Conservation (phyloP, 1,140 invertebrate species). For the Caenorhabditis latens region DNA sequence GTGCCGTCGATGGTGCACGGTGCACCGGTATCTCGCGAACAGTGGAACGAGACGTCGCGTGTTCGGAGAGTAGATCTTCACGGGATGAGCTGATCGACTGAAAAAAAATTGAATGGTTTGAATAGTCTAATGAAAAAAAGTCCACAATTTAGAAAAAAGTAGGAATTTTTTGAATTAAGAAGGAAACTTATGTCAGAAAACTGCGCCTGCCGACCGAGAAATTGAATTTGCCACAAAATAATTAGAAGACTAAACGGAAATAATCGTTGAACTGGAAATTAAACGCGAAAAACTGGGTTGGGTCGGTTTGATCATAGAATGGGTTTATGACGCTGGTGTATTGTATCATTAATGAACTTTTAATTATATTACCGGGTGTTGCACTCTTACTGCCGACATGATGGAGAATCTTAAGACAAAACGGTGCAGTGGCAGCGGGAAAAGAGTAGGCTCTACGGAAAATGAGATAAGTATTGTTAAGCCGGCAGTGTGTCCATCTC, state of each 20-base stretch:
- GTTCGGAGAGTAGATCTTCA: slow-evolving; percentile 69
- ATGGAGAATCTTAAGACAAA: background rate
- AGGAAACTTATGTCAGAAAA: too few relatives aligned
- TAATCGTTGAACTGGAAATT: slow-evolving; percentile 18
- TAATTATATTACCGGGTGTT: slow-evolving; percentile 29
- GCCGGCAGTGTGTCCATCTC: slow-evolving; percentile 35
- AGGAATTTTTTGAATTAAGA: too few relatives aligned
- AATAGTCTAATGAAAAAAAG: too few relatives aligned
- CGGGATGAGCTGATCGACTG: slow-evolving; percentile 65
- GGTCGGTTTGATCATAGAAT: background rate
- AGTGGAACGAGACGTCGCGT: slow-evolving; percentile 69
- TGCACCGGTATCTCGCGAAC: slow-evolving; percentile 75
- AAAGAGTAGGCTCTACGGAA: slow-evolving; percentile 36
- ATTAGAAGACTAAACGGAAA: slow-evolving; percentile 12
- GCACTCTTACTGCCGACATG: background rate
- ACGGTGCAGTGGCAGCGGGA: background rate
- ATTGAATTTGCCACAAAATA: background rate
- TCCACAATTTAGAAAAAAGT: too few relatives aligned
- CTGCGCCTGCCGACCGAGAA: background rate
- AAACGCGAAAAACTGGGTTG: slow-evolving; percentile 28
- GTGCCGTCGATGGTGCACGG: slow-evolving; percentile 66
- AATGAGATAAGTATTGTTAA: slow-evolving; percentile 54
- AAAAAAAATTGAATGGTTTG: background rate
- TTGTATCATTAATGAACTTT: slow-evolving; percentile 39
- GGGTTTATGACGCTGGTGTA: background rate